phyloP scores from a whole-genome alignment of 2,113 vertebrate species.

The Burhinus bistriatus region DNA sequence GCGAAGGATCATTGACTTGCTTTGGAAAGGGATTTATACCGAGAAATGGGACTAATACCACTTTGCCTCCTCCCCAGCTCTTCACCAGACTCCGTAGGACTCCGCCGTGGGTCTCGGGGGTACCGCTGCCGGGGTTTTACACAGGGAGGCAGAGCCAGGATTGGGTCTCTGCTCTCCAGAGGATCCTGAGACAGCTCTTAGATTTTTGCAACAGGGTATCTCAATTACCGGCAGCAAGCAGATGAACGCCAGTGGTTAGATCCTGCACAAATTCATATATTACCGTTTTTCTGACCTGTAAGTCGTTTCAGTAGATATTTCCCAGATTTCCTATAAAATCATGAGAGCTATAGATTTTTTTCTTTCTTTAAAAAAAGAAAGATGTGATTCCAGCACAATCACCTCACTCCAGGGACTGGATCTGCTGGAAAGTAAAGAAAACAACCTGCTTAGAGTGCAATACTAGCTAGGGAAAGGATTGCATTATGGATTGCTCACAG shows the following conservation, averaged over 20 bases:
- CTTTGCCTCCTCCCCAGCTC: not conserved
- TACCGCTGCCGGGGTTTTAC: not conserved
- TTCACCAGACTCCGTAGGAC: not conserved
- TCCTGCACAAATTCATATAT: not conserved
- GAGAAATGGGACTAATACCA: not conserved
- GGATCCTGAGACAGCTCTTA: not conserved
- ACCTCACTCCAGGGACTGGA: not conserved
- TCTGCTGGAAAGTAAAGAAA: slow-evolving; percentile 17
- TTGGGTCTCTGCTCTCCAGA: not conserved
- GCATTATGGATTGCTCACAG: not conserved
- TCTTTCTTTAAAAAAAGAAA: not conserved
- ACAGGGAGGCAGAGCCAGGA: rapidly evolving
- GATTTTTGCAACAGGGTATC: not conserved
- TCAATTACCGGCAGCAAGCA: not conserved
- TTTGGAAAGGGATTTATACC: not conserved
- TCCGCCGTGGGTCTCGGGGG: not conserved
- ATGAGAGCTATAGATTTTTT: not conserved
- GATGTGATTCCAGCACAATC: not conserved
- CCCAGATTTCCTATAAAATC: slow-evolving; percentile 22
- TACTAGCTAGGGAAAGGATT: not conserved
- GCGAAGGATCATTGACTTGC: not conserved
- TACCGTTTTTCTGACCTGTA: not conserved
- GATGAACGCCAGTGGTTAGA: not conserved
- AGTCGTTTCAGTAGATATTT: slow-evolving; percentile 3
- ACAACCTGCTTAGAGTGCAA: not conserved